phyloP scores from a whole-genome alignment of 2,113 vertebrate species.

The Gadus chalcogrammus region DNA sequence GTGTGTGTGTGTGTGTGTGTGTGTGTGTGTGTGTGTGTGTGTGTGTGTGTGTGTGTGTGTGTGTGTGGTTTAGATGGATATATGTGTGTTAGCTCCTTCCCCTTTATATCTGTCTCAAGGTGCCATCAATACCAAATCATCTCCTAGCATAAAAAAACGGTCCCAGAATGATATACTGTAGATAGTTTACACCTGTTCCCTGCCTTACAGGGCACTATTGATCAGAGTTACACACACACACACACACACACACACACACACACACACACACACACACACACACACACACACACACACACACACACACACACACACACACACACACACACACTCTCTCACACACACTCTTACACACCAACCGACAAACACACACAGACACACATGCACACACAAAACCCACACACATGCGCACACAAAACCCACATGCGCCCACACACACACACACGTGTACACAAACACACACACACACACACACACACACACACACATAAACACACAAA shows the following conservation, averaged over 20 bases:
- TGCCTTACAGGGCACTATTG: conserved; percentile 51
- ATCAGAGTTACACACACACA: conserved; percentile 56
- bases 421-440: not conserved
- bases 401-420: no score
- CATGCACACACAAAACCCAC: not conserved
- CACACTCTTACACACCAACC: conserved; percentile 13
- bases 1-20: no score
- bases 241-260: conserved; percentile 21
- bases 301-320: not conserved
- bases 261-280: conserved; percentile 6
- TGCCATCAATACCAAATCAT: conserved; percentile 29
- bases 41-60: no score
- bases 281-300: conserved; percentile 23
- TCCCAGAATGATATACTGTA: conserved; percentile 32
- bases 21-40: no score
- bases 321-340: conserved; percentile 3
- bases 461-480: no score
- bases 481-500: no score
- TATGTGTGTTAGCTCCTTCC: not conserved
- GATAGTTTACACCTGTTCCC: conserved; percentile 45
- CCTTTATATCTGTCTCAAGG: conserved; percentile 28
- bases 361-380: not conserved
- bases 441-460: not conserved
- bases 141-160: conserved; percentile 17
- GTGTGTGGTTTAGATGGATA: no score